A percentile compares a stretch with the other conserved stretches of the same genome.
Conservation (phyloP, 2,888 invertebrate genomes). For the Ommatoiulus sabulosus region DNA sequence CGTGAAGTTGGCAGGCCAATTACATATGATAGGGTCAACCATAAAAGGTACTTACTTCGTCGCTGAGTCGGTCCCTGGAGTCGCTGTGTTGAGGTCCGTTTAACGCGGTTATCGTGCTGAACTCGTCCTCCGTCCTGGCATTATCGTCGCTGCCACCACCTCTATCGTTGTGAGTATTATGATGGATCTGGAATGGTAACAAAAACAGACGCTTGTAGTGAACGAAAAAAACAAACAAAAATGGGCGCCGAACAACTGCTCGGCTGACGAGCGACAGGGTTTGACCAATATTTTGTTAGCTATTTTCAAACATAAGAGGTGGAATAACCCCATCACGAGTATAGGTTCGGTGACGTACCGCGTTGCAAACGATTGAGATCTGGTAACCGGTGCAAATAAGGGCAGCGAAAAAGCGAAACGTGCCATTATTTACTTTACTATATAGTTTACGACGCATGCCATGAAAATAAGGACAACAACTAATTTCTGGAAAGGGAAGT, state of each 20-base stretch:
- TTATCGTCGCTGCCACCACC: slow-evolving; percentile 60
- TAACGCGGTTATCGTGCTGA: slow-evolving; percentile 55
- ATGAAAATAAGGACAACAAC: no score
- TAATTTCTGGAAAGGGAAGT: no score
- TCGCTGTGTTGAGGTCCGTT: slow-evolving; percentile 60
- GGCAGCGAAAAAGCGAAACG: neutral
- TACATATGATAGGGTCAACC: no score
- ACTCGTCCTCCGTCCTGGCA: slow-evolving; percentile 59
- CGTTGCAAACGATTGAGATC: no score
- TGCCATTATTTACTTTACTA: no score
- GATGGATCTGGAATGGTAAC: slow-evolving; percentile 56
- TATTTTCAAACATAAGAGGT: neutral
- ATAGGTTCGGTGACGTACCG: no score
- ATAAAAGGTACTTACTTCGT: slow-evolving; percentile 60
- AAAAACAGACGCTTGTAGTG: neutral
- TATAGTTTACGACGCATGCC: no score
- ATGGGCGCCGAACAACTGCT: neutral
- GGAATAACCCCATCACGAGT: neutral
- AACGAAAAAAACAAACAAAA: neutral
- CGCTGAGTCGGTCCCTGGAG: slow-evolving; percentile 60
- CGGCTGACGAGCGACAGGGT: neutral
- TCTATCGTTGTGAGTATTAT: slow-evolving; percentile 58
- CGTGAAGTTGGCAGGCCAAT: no score
- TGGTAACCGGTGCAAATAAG: no score
- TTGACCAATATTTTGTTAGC: neutral